These are phyloP conservation scores for Microctenopoma steveboyesi DNA, from an alignment of 2,797 vertebrate species.

Conservation along the genomic window DNA sequence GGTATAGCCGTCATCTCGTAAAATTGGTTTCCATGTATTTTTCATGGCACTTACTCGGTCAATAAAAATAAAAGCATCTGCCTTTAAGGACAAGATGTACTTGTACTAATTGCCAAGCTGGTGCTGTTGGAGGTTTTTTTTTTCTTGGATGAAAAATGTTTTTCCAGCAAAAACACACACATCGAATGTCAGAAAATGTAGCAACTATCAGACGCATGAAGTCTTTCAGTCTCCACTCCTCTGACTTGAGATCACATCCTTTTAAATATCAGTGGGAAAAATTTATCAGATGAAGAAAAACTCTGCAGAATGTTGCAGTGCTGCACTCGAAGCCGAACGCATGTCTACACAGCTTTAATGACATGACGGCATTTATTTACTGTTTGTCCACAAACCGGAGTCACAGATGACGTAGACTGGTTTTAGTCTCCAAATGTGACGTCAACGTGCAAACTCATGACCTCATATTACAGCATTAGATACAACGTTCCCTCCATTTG, in stretches of 20 bases:
- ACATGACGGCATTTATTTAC: conserved; percentile 29
- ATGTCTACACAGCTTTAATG: conserved; percentile 34
- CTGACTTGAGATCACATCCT: not conserved
- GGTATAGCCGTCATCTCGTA: not conserved
- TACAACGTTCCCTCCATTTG: not conserved
- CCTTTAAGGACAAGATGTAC: conserved; percentile 6
- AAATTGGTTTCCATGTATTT: conserved; percentile 19
- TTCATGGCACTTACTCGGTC: not conserved
- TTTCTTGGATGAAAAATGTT: not conserved
- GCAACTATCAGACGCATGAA: not conserved
- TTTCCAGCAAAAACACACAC: not conserved
- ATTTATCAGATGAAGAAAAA: not conserved
- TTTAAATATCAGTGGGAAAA: not conserved
- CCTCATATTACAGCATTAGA: conserved; percentile 1
- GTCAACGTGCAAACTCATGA: not conserved
- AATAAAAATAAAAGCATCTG: conserved; percentile 9
- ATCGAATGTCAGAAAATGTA: not conserved
- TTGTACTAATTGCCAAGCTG: not conserved
- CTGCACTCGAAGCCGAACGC: conserved; percentile 16
- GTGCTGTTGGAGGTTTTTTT: not conserved
- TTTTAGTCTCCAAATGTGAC: conserved; percentile 15
- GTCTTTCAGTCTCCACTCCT: not conserved
- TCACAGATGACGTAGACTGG: conserved; percentile 7
- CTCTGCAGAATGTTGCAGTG: conserved; percentile 24
- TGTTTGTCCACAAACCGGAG: conserved; percentile 37